These are phyloP conservation scores for Acanthosoma haemorrhoidale DNA, from an alignment of 2,888 invertebrate species.

Conservation along the genomic window DNA sequence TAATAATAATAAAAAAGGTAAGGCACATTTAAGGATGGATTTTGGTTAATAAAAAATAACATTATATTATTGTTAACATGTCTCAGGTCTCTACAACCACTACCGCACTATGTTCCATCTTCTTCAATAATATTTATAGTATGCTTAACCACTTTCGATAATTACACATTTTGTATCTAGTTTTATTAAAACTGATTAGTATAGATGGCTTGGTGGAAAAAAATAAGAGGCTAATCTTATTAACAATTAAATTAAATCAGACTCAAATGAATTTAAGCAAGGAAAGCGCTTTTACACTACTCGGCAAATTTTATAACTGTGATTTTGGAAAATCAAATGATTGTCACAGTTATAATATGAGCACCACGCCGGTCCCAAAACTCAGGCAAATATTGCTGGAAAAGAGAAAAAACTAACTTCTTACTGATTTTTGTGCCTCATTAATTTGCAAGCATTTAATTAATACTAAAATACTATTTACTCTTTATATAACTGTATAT, in stretches of 20 bases:
- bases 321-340: conserved; percentile 1
- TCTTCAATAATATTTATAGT: neutral
- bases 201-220: neutral
- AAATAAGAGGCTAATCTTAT: neutral
- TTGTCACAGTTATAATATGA: conserved; percentile 10
- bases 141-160: neutral
- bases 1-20: conserved; percentile 20
- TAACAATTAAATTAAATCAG: neutral
- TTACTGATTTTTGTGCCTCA: neutral
- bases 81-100: conserved; percentile 1
- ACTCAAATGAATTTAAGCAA: conserved; percentile 3
- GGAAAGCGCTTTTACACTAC: neutral
- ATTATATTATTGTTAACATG: conserved; percentile 13
- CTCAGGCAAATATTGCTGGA: conserved; percentile 2
- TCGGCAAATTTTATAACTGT: neutral
- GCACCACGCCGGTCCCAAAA: conserved; percentile 11
- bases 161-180: neutral
- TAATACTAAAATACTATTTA: neutral
- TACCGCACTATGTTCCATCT: neutral
- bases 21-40: conserved; percentile 31
- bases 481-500: neutral
- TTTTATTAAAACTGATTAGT: neutral
- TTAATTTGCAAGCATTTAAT: neutral
- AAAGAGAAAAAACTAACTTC: neutral
- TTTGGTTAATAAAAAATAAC: conserved; percentile 25